These are phyloP conservation scores for Halictus ligatus DNA, from an alignment of 2,888 invertebrate species.

Conservation along the genomic window DNA sequence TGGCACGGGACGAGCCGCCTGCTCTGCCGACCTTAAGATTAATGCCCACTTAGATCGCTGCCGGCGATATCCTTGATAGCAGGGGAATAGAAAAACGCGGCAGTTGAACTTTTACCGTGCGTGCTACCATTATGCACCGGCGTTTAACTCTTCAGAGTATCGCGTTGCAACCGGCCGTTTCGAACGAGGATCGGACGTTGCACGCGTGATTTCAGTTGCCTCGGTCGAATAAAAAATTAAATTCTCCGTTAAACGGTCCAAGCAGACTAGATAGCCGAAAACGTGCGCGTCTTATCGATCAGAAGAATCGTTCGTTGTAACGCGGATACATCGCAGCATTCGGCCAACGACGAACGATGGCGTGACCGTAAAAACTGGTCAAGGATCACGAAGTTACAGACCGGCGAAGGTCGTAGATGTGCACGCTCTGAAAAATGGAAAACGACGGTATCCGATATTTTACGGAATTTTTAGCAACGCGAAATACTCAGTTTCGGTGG, in stretches of 20 bases:
- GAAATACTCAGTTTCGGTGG: too few species aligned
- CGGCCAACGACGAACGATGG: neutral
- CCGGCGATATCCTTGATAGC: slow-evolving; percentile 47
- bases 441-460: too few species aligned
- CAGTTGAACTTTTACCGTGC: slow-evolving; percentile 31
- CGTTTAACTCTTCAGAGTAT: slow-evolving; percentile 28
- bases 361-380: slow-evolving; percentile 3
- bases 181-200: neutral
- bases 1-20: slow-evolving; percentile 49
- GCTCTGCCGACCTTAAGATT: slow-evolving; percentile 53
- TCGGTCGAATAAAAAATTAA: slow-evolving; percentile 16
- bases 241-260: slow-evolving; percentile 5
- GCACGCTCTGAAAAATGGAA: too few species aligned
- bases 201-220: slow-evolving; percentile 6
- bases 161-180: slow-evolving; percentile 35
- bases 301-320: neutral
- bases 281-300: neutral
- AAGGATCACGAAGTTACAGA: neutral
- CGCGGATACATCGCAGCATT: slow-evolving; percentile 1
- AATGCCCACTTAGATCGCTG: slow-evolving; percentile 46
- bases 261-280: neutral
- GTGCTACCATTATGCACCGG: slow-evolving; percentile 20
- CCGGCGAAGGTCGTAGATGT: neutral
- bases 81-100: slow-evolving; percentile 47
- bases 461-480: too few species aligned